phyloP scores from a whole-genome alignment of 2,888 invertebrate species.

The Platycheirus albimanus region DNA sequence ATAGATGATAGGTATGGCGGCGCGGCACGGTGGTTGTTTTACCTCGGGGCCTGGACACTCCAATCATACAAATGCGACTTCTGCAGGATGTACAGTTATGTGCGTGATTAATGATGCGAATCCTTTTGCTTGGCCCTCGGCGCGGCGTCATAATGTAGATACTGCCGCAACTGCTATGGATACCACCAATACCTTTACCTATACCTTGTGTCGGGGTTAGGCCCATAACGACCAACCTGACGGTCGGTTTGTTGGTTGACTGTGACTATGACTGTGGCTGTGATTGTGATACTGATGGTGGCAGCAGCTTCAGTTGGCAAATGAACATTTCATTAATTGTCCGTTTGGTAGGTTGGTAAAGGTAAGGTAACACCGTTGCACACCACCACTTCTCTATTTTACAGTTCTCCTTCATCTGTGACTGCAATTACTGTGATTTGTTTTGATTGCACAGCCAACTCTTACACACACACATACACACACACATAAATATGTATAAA shows the following conservation, averaged over 20 bases:
- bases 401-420: constrained; percentile 48
- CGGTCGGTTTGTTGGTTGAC: constrained; percentile 7
- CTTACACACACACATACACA: constrained; percentile 4
- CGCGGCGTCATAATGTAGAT: too few relatives aligned
- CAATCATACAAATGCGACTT: constrained; percentile 33
- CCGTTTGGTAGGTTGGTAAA: neutral
- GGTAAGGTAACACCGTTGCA: neutral
- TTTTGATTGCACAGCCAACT: constrained; percentile 58
- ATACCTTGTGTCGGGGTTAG: neutral
- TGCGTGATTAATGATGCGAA: constrained; percentile 70
- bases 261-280: too few relatives aligned
- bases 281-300: neutral
- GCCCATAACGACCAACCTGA: constrained; percentile 5
- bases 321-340: constrained; percentile 59
- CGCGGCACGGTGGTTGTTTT: constrained; percentile 41
- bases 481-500: constrained; percentile 27
- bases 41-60: constrained; percentile 10
- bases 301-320: constrained; percentile 26
- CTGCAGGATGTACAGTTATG: constrained; percentile 63
- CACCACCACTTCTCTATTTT: neutral
- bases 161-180: neutral
- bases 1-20: too few relatives aligned
- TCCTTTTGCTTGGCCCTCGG: constrained; percentile 55
- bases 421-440: constrained; percentile 72
- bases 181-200: neutral